phyloP scores from a whole-genome alignment of 2,888 invertebrate genomes.

The Scaptodrosophila latifasciaeformis region DNA sequence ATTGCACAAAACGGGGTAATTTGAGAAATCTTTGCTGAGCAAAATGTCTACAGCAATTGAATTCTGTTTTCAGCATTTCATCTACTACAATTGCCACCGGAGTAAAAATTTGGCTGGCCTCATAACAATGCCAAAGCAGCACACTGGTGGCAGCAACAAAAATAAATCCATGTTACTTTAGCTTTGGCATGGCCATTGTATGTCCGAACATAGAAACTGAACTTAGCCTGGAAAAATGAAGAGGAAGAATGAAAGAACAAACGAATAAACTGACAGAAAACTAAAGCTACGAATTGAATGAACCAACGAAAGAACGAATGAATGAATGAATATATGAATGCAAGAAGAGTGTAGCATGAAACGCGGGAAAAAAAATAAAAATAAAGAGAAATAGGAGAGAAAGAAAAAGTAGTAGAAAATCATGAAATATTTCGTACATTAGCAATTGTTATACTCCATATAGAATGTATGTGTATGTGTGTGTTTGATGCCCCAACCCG shows the following conservation, averaged over 20 bases:
- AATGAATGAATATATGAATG: conserved; percentile 47
- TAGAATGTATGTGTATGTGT: not conserved
- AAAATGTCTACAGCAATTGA: conserved; percentile 18
- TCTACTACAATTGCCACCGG: conserved; percentile 34
- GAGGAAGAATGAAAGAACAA: conserved; percentile 30
- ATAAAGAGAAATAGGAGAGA: conserved; percentile 14
- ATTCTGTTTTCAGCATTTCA: conserved; percentile 12
- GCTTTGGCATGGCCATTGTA: conserved; percentile 27
- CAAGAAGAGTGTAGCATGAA: conserved; percentile 29
- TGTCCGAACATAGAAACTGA: not conserved
- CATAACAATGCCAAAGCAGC: conserved; percentile 11
- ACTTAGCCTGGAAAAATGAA: not conserved
- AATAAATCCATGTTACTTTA: conserved; percentile 42
- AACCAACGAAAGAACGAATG: conserved; percentile 35
- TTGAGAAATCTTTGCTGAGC: too few relatives aligned
- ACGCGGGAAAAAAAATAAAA: conserved; percentile 19
- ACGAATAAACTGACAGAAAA: conserved; percentile 31
- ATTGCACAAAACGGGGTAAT: too few relatives aligned
- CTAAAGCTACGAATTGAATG: conserved; percentile 30
- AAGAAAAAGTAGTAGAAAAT: conserved; percentile 44
- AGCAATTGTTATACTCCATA: conserved; percentile 48
- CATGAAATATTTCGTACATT: conserved; percentile 67
- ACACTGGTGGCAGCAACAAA: too few relatives aligned
- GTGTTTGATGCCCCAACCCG: conserved; percentile 19
- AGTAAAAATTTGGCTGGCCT: conserved; percentile 23